phyloP scores from a whole-genome alignment of 2,888 invertebrate species.

The Frankliniella fusca region DNA sequence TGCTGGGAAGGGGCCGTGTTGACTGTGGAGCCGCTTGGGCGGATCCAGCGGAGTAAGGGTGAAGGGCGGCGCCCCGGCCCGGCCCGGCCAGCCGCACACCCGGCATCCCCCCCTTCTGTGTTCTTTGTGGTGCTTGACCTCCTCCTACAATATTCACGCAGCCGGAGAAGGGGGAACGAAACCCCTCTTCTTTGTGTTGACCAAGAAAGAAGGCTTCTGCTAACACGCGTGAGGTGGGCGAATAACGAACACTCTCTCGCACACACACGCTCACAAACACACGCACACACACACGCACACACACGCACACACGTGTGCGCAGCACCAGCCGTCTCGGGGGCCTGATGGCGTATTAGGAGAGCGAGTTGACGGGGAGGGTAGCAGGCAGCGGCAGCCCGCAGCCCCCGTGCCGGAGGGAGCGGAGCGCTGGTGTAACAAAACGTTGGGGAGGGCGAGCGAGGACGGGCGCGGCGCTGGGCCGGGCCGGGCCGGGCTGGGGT shows the following conservation, averaged over 20 bases:
- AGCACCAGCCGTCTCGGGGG: no score
- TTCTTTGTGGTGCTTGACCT: not conserved
- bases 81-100: not conserved
- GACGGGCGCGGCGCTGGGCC: no score
- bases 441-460: no score
- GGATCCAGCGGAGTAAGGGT: not conserved
- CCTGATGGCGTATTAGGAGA: no score
- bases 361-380: no score
- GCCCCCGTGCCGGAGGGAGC: no score
- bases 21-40: not conserved
- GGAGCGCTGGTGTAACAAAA: no score
- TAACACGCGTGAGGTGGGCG: no score
- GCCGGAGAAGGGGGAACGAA: not conserved
- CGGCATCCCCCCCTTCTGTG: not conserved
- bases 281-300: not conserved
- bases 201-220: not conserved
- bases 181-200: not conserved
- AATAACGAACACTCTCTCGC: no score
- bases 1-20: not conserved
- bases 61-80: no score
- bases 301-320: no score
- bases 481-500: not conserved
- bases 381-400: no score
- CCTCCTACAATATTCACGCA: not conserved
- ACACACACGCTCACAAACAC: not conserved